Evolutionary conservation across 2,888 invertebrate genomes (phyloP), one percentile per base, ranked within the genome.

Genomic region (Sphinx pinastri): DNA sequence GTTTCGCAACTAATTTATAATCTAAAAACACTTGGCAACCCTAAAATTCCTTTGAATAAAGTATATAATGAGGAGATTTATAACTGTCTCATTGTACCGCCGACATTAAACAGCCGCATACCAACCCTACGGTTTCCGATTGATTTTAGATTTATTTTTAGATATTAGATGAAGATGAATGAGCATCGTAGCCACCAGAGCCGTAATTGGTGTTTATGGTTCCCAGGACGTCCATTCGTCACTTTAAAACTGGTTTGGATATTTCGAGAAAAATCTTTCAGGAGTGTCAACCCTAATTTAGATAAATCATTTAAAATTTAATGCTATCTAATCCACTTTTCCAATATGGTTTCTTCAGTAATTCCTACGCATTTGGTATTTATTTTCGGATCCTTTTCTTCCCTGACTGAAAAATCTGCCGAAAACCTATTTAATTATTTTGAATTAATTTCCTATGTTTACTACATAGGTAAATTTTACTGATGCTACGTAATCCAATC

Each of bases 121-220:
- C 19, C 55, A 55, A 55, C 71, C 76, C 73, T 71, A 72, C 70
- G 72, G 72, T 68, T 66, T 67, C 66, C 58, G 71, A 74, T 68
- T 73, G 74, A 72, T 71, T 54, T 70, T 69, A 70, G 71, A 66
- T 76, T 76, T 82, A 84, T 83, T 81, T 84, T 79, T 84, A 83
- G 81, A 79, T 75, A 60, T 73, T 71, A 72, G 68, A 74, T 71
- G 74, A 77, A 75, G 73, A 78, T 71, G 63, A 47, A 63, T 63
- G 47, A 49, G 16, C 63, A 19, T 49, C 5, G 60, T 19, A 11
- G 55, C 11, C 19, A 49, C 12, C 63, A 63, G 63, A 63, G 60
- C 13, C 19, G 63, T 63, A 49, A 63, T 49, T 49, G 49, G 49
- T 13, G 58, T 14, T 25, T 58, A 38, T 58, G 58, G 12, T 31